Base-by-base conservation (phyloP, 2,113 vertebrate genomes). In the Tragulus kanchil region DNA sequence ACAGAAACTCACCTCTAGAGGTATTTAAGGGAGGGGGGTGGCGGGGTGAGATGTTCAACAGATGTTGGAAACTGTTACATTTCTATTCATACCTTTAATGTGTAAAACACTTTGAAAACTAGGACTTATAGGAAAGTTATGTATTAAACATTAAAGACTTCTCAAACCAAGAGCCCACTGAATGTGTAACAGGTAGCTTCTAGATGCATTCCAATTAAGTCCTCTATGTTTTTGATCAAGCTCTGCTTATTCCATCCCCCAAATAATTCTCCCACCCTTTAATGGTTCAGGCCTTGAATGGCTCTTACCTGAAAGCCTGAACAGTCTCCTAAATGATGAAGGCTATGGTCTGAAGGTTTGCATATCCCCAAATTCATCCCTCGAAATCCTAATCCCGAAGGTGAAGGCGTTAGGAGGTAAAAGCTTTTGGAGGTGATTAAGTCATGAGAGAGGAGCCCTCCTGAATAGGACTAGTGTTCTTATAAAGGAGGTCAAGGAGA, bases 61-160 rank as follows among this genome's bases (percentile, higher is more conserved):
- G 58, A 54, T 84, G 8, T 79, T 69, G 17, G 45, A 45, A 83
- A 93, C 19, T 89, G 54, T 42, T 59, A n/a, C 36, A 82, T 59
- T 82, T 56, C 25, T 85, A 4, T 64, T 79, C 14, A 42, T 59
- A 26, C 5, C 2, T n/a, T 92, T 93, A 87, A 69, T 78, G 17
- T 81, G 73, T 94, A 78, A 79, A 93, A 82, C 4, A 10, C 42
- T 93, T 59, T 85, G 61, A 92, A 96, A 90, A 84, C 23, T 54
- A 50, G 25, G 1, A 61, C 50, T 36, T 84, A 15, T 21, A 11
- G 28, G 23, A 65, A 90, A 73, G 65, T 96, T 73, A 75, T 36
- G 36, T 36, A 36, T 59, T 62, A 54, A 79, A 61, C 6, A 4
- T 28, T 36, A 89, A 84, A 91, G n/a, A 67, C 61, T 93, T 88